Base-by-base conservation (phyloP, 64 coral and sea anemone genomes). In the Montipora foliosa region DNA sequence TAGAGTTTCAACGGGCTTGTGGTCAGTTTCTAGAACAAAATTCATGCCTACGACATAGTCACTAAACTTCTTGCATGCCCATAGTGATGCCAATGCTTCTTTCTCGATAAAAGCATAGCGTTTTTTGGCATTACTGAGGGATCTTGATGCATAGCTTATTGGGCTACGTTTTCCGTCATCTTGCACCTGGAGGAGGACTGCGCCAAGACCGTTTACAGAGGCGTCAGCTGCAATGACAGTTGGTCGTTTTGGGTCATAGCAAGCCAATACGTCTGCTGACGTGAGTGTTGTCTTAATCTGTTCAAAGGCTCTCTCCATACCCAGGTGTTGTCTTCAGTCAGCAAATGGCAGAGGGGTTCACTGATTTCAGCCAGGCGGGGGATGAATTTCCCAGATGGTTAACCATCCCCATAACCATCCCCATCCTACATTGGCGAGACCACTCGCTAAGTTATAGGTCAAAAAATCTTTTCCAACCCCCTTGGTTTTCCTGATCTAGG, bases 41-140 rank as follows among this genome's bases (percentile, higher is more conserved):
- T 93, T 87, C 19, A 93, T 71, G 16, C 84, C 93, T 47, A 79
- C 15, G 1, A 90, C 81, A 62, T 91, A 95, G 22, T 78, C 45
- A 7, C 50, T 53, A 87, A 93, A 67, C 44, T 78, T 67, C 52
- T 88, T 59, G 4, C 75, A 88, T 17, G 75, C 75, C 92, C 92
- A 88, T 2, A 25, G 71, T 69, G 21, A 51, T n/a, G 92, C 83
- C 8, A 93, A 45, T 5, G 75, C 75, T 80, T 93, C 86, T 64
- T 74, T 94, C 49, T 89, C 51, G 12, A 81, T 75, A 11, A 94
- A 67, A 3, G 86, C 85, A 24, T 94, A 89, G 25, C 61, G 67
- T 25, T 82, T 89, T 61, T 94, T 17, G 11, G 84, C 53, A 50
- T 94, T 49, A 20, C 49, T 60, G 15, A 89, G 92, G 9, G 85